Percentiles rank a stretch among this genome's conserved stretches.
phyloP scores from a whole-genome alignment of 1,140 invertebrate species.

The Chironomus striatipennis region DNA sequence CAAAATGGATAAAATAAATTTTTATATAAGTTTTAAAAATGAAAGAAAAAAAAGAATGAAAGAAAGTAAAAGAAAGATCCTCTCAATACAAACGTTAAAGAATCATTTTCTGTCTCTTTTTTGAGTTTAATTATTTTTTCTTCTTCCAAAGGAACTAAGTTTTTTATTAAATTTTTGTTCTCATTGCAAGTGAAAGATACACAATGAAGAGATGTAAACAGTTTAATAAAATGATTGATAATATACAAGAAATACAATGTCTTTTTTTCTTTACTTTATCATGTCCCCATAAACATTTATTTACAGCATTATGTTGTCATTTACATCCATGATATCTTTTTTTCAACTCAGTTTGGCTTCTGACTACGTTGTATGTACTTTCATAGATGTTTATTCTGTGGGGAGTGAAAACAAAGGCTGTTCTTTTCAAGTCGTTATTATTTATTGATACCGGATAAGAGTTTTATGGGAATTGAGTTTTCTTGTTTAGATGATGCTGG shows the following conservation, averaged over 20 bases:
- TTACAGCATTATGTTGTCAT: too few species aligned
- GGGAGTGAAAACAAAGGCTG: too few species aligned
- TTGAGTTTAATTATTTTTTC: background rate
- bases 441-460: too few species aligned
- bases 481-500: too few species aligned
- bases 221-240: conserved; percentile 12
- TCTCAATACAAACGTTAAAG: background rate
- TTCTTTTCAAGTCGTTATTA: too few species aligned
- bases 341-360: background rate
- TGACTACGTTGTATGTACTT: too few species aligned
- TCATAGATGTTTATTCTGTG: too few species aligned
- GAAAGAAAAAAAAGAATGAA: background rate
- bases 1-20: background rate
- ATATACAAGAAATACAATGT: background rate
- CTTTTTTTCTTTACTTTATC: background rate
- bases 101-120: background rate
- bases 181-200: background rate
- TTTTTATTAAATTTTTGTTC: background rate
- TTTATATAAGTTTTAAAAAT: background rate
- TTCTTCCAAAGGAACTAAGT: background rate
- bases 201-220: conserved; percentile 5
- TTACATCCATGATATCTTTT: background rate
- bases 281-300: background rate
- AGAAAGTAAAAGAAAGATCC: background rate
- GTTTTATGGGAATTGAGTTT: too few species aligned